Evolutionary conservation across 2,888 invertebrate species (phyloP).

Genomic region (Rotaria magnacalcarata): DNA sequence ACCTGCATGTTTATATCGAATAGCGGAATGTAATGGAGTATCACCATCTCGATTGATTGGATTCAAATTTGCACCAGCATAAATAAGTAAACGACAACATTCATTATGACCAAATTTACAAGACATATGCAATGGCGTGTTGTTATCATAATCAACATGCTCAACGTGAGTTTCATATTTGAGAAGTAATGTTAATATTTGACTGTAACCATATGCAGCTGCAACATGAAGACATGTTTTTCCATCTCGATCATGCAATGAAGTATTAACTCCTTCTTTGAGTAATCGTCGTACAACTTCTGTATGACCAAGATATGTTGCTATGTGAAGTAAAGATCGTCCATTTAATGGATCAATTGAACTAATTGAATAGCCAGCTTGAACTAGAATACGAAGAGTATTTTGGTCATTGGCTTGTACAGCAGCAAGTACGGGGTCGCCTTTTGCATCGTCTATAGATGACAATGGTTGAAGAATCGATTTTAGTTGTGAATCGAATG

Average conservation of each 20-base stretch:
- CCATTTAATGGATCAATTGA: slow-evolving; percentile 3
- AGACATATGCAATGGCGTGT: slow-evolving; percentile 29
- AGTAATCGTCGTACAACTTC: not conserved
- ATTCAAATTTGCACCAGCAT: slow-evolving; percentile 14
- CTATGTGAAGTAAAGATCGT: not conserved
- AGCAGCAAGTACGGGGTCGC: not conserved
- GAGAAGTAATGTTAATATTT: not conserved
- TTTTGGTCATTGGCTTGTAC: not conserved
- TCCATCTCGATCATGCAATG: slow-evolving; percentile 1
- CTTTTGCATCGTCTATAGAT: not conserved
- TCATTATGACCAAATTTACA: slow-evolving; percentile 34
- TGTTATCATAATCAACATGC: slow-evolving; percentile 25
- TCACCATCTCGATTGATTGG: slow-evolving; percentile 5
- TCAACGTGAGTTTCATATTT: slow-evolving; percentile 14
- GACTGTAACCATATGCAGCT: slow-evolving; percentile 1
- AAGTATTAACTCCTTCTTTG: not conserved
- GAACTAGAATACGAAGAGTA: not conserved
- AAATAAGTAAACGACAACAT: not conserved
- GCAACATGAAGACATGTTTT: slow-evolving; percentile 5
- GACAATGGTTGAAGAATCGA: slow-evolving; percentile 16
- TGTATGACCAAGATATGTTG: not conserved
- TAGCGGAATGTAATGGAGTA: slow-evolving; percentile 8
- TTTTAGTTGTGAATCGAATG: slow-evolving; percentile 20
- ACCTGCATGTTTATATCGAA: slow-evolving; percentile 23
- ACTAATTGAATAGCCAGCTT: not conserved